These are phyloP conservation scores for Actinopyga echinites DNA, from an alignment of 53 echinoderm and acorn worm species.

Conservation along the genomic window DNA sequence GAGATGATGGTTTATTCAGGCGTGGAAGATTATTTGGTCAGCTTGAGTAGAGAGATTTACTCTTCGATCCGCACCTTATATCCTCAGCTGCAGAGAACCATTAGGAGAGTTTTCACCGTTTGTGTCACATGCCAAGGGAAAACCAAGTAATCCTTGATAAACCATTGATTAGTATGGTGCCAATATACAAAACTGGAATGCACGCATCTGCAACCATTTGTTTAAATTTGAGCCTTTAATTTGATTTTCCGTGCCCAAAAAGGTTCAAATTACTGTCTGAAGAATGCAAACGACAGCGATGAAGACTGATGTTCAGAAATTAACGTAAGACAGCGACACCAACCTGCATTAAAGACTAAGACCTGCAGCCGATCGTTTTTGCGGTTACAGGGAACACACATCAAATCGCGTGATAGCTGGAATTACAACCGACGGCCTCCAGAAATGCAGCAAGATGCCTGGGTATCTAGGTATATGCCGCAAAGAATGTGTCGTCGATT, in stretches of 20 bases:
- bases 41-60: slow-evolving; percentile 18
- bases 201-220: slow-evolving; percentile 37
- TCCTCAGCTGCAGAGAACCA: slow-evolving; percentile 34
- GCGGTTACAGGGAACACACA: too few relatives aligned
- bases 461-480: too few relatives aligned
- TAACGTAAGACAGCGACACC: too few relatives aligned
- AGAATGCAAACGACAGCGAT: neutral
- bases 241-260: slow-evolving; percentile 30
- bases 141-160: slow-evolving; percentile 2
- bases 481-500: too few relatives aligned
- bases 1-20: slow-evolving; percentile 23
- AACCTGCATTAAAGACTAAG: too few relatives aligned
- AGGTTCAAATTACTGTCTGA: slow-evolving; percentile 35
- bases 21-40: slow-evolving; percentile 28
- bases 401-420: too few relatives aligned
- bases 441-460: too few relatives aligned
- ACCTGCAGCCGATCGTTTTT: too few relatives aligned
- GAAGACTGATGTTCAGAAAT: too few relatives aligned
- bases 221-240: slow-evolving; percentile 12
- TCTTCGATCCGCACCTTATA: slow-evolving; percentile 29
- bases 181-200: slow-evolving; percentile 8
- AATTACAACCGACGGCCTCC: too few relatives aligned
- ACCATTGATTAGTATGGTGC: slow-evolving; percentile 39
- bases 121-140: slow-evolving; percentile 40
- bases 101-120: slow-evolving; percentile 20